Evolutionary conservation across 2,113 vertebrate species (phyloP).

Genomic region (Aix galericulata): DNA sequence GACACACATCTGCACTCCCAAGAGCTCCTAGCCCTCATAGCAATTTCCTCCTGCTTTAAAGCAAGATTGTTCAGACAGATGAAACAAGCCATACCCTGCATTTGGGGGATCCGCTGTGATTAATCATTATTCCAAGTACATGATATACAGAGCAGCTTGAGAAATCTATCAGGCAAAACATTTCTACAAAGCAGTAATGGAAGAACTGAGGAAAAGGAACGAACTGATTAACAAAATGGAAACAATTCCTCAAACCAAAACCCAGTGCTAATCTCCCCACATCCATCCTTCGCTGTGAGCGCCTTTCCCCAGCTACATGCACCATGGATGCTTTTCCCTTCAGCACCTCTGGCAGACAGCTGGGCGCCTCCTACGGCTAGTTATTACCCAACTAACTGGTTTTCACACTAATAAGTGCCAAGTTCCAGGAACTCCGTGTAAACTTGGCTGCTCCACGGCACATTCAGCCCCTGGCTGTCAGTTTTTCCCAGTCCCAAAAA

Average conservation of each 20-base stretch:
- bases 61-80: not conserved
- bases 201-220: not conserved
- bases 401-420: not conserved
- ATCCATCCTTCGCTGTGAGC: not conserved
- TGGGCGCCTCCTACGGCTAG: not conserved
- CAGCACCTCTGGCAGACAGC: not conserved
- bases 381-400: not conserved
- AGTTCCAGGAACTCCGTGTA: not conserved
- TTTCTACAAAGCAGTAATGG: not conserved
- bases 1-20: not conserved
- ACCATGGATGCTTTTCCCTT: not conserved
- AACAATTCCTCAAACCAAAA: not conserved
- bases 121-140: not conserved
- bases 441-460: not conserved
- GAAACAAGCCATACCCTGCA: not conserved
- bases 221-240: not conserved
- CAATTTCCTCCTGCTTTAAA: not conserved
- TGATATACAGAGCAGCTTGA: not conserved
- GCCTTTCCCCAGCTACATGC: not conserved
- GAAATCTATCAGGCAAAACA: not conserved
- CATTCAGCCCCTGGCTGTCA: not conserved
- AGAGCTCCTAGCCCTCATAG: not conserved
- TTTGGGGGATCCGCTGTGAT: not conserved
- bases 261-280: accelerated
- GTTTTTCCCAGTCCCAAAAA: not conserved